Base-by-base conservation (phyloP, 1,140 invertebrate species). In the Orussus abietinus region DNA sequence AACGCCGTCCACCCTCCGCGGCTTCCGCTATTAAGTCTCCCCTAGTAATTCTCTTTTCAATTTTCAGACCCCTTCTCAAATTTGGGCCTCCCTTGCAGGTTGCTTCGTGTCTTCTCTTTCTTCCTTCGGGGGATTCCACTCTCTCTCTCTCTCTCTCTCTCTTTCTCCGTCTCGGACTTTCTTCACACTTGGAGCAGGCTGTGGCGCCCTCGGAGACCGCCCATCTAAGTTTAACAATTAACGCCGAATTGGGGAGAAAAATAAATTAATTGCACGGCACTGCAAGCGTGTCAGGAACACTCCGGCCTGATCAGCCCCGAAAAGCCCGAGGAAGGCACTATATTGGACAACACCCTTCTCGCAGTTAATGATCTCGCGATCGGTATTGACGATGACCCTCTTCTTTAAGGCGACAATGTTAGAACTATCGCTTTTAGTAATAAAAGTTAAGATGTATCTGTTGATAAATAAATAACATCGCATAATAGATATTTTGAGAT, bases 201-300 rank as follows among this genome's bases (percentile, higher is more conserved):
- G 22, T 25, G 22, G 22, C 6, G 6, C 13, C 38, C 35, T 29
- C 43, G 45, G 53, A 56, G 51, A 66, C 62, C 62, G 57, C 59
- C 52, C 48, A 67, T 69, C 64, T 66, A 69, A 69, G 59, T 69
- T 69, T 67, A 66, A 69, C 64, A 69, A 69, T 67, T 69, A 69
- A 66, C 62, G 52, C 42, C 29, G 38, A 40, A 37, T 44, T 49
- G 19, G 36, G 46, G 55, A 18, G 18, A 64, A 66, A 64, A 69
- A 69, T 63, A 62, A 66, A 67, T 67, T 64, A 62, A 63, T 66
- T 60, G 55, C 50, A 49, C 29, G 31, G n/a, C n/a, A 13, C 14
- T 18, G 11, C 7, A 25, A 33, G 40, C n/a, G 31, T 50, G 55
- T 59, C 58, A 58, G 44, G 44, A 52, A 51, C 57, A 64, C 44